Evolutionary conservation across 30 jellyfish, hydroid and myxozoan genomes (phyloP).

Genomic region (Mastigias papua): DNA sequence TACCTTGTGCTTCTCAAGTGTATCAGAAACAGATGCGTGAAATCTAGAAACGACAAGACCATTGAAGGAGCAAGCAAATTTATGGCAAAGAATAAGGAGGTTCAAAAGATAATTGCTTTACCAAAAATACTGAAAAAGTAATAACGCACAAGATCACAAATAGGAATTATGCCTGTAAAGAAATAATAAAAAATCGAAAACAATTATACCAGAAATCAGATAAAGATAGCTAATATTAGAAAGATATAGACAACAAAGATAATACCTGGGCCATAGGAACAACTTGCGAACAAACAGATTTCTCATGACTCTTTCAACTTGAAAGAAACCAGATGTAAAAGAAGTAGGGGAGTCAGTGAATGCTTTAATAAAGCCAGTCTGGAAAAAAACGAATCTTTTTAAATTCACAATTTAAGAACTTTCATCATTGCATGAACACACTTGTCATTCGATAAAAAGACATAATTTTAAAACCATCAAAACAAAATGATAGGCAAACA

Average conservation of each 20-base stretch:
- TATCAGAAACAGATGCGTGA: conserved; percentile 86
- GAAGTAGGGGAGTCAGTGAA: conserved; percentile 91
- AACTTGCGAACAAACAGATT: conserved; percentile 83
- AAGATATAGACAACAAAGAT: neutral
- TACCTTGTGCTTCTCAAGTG: conserved; percentile 87
- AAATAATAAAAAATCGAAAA: too few species aligned
- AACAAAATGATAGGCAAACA: too few species aligned
- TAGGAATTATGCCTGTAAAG: too few species aligned
- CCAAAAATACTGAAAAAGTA: too few species aligned
- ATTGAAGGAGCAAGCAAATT: too few species aligned
- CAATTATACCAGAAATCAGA: too few species aligned
- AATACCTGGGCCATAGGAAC: conserved; percentile 95
- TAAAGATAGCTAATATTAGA: neutral
- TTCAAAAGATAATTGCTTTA: too few species aligned
- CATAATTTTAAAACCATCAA: too few species aligned
- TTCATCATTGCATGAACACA: too few species aligned
- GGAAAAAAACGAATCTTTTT: neutral
- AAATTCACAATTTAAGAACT: neutral
- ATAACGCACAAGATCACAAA: too few species aligned
- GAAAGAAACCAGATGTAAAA: conserved; percentile 91
- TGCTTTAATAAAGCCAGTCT: conserved; percentile 97
- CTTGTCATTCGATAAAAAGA: too few species aligned
- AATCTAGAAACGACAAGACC: conserved; percentile 44
- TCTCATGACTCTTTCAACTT: conserved; percentile 91
- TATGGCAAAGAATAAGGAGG: too few species aligned